Evolutionary conservation across 2,888 invertebrate genomes (phyloP).

Genomic region (Nudaria mundana): DNA sequence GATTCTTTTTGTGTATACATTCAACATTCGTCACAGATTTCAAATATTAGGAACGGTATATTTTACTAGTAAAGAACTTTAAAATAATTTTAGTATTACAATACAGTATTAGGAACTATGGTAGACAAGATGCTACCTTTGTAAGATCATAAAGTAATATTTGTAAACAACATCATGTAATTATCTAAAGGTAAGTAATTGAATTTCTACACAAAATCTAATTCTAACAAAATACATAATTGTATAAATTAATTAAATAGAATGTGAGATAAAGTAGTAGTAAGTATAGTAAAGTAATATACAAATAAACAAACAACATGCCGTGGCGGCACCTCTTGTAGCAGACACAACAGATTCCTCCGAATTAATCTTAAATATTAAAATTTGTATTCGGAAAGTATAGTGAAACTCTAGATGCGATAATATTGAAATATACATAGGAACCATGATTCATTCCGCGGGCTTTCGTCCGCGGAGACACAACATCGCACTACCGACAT

Average conservation of each 20-base stretch:
- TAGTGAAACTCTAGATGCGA: conserved; percentile 81
- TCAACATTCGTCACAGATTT: conserved; percentile 65
- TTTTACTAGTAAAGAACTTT: conserved; percentile 79
- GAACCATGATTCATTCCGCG: conserved; percentile 82
- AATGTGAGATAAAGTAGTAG: conserved; percentile 31
- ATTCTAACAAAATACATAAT: conserved; percentile 61
- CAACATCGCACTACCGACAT: conserved; percentile 75
- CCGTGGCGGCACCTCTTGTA: conserved; percentile 74
- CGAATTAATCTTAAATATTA: conserved; percentile 81
- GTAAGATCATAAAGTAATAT: conserved; percentile 70
- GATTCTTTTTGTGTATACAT: conserved; percentile 49
- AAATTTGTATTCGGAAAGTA: conserved; percentile 81
- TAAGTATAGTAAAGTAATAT: conserved; percentile 41
- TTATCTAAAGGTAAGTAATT: conserved; percentile 48
- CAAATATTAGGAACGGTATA: conserved; percentile 80
- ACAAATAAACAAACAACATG: conserved; percentile 73
- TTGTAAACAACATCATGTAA: conserved; percentile 64
- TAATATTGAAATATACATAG: conserved; percentile 83
- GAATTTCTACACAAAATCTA: conserved; percentile 53
- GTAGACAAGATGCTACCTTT: conserved; percentile 77
- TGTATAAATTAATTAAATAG: conserved; percentile 50
- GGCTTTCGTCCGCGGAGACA: conserved; percentile 72
- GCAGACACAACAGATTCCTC: conserved; percentile 79
- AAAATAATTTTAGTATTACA: conserved; percentile 78
- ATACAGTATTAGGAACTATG: conserved; percentile 81